phyloP scores from a whole-genome alignment of 2,888 invertebrate species.

The Bimastos eiseni region DNA sequence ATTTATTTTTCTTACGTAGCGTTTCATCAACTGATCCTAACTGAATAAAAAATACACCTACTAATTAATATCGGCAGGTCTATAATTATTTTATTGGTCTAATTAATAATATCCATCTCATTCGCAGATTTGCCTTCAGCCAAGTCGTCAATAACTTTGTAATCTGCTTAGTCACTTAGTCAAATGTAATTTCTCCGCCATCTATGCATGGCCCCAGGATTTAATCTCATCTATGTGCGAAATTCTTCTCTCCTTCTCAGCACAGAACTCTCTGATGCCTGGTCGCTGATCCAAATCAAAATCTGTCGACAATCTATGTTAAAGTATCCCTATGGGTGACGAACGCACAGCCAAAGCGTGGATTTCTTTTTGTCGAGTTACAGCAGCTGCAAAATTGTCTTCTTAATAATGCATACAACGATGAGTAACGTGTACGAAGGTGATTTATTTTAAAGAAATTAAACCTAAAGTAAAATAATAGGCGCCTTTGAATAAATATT shows the following conservation, averaged over 20 bases:
- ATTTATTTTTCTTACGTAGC: too few species aligned
- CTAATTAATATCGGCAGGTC: neutral
- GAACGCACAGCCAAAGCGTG: neutral
- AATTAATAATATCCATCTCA: neutral
- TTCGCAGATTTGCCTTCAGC: neutral
- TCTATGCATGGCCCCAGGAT: neutral
- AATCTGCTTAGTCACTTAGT: constrained; percentile 13
- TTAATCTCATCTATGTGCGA: neutral
- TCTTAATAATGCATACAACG: neutral
- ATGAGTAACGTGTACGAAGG: neutral
- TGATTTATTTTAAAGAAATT: too few species aligned
- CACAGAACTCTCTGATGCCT: neutral
- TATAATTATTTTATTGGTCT: neutral
- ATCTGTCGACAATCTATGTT: neutral
- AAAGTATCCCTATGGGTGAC: neutral
- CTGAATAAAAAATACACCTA: neutral
- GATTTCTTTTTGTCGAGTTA: neutral
- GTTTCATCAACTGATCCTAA: too few species aligned
- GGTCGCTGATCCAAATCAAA: neutral
- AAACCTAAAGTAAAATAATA: neutral
- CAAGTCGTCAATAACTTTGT: neutral
- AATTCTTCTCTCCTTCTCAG: neutral
- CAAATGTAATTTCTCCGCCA: neutral
- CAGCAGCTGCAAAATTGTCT: neutral
- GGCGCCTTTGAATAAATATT: too few species aligned